Evolutionary conservation across 2,888 invertebrate genomes (phyloP), one percentile per base, ranked within the genome.

Genomic region (Caenorhabditis imperialis): DNA sequence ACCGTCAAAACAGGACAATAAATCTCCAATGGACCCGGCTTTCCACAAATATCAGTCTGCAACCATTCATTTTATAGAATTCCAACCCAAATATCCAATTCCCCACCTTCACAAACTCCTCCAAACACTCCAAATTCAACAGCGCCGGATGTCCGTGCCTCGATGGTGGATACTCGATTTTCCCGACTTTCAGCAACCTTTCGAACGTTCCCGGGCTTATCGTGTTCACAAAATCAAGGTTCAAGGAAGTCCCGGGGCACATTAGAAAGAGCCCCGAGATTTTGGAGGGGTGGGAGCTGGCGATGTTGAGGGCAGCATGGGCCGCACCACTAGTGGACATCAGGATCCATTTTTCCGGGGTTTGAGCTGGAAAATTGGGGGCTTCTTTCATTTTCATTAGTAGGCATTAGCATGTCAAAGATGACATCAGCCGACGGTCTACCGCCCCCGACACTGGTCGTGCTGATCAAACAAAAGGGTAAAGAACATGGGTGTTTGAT

Each of bases 321-420:
- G 65, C 67, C 0, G 75, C 77, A 23, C 72, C 79, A 22, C 79
- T 79, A 0, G 79, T 77, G 10, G 77, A 75, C 48, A 77, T 77
- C 16, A 79, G 22, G 5, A 79, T 37, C 70, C 70, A 79, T 44
- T 67, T 40, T n/a, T 74, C 63, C 7, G 54, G 38, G 33, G 22
- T 55, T 0, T 30, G 16, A 10, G 61, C 75, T 74, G 44, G 27
- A n/a, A n/a, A n/a, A n/a, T n/a, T n/a, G n/a, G n/a, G n/a, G n/a
- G n/a, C n/a, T n/a, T n/a, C n/a, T n/a, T n/a, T n/a, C n/a, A n/a
- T n/a, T n/a, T n/a, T n/a, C n/a, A n/a, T n/a, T n/a, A n/a, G n/a
- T n/a, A n/a, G n/a, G n/a, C n/a, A n/a, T n/a, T n/a, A n/a, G n/a
- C n/a, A n/a, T n/a, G n/a, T n/a, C n/a, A n/a, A n/a, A n/a, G n/a